Evolutionary conservation across 2,797 vertebrate genomes (phyloP).

Genomic region (Uromys caudimaculatus): DNA sequence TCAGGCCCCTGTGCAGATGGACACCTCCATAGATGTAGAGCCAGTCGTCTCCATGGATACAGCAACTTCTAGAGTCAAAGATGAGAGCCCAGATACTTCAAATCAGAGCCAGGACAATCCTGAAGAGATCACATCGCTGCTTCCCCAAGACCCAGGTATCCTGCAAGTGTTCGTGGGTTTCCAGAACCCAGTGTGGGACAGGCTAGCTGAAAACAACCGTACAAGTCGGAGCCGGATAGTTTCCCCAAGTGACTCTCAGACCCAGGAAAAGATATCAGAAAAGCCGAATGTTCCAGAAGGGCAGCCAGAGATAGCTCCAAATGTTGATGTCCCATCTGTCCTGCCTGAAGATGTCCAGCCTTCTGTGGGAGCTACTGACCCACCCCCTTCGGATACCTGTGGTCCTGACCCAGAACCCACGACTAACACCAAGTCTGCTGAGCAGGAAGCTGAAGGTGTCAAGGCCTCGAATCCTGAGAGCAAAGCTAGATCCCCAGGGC

Average conservation of each 20-base stretch:
- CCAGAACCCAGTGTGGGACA: background rate
- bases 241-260: background rate
- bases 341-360: fast-evolving
- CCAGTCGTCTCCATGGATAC: background rate
- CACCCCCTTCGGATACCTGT: fast-evolving
- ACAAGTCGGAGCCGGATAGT: background rate
- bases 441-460: fast-evolving
- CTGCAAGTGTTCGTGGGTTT: background rate
- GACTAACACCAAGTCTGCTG: fast-evolving
- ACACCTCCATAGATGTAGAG: background rate
- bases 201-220: background rate
- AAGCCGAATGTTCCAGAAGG: fast-evolving
- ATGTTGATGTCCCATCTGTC: background rate
- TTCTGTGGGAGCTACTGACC: fast-evolving
- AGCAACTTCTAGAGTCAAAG: background rate
- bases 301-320: background rate
- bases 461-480: background rate
- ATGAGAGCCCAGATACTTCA: background rate
- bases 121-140: background rate
- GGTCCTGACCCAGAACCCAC: background rate
- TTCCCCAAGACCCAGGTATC: fast-evolving
- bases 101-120: background rate
- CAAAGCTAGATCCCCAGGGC: background rate
- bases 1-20: background rate
- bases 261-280: background rate